These are phyloP conservation scores for Chrysolina oricalcia DNA, from an alignment of 2,888 invertebrate species.

Conservation along the genomic window DNA sequence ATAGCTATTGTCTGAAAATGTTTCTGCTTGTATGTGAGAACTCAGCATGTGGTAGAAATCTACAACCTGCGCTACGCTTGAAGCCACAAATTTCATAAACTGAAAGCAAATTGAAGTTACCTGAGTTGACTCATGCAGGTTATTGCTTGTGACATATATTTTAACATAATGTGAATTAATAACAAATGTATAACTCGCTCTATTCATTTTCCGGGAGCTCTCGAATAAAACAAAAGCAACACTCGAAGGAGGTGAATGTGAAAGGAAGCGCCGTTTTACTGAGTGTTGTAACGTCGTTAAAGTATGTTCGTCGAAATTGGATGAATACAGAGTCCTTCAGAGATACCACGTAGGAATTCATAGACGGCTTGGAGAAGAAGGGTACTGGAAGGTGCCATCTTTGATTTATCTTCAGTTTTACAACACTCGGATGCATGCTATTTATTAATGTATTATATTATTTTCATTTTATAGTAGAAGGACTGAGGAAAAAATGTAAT, in stretches of 20 bases:
- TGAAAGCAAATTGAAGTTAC: slow-evolving; percentile 31
- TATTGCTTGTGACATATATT: slow-evolving; percentile 33
- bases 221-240: slow-evolving; percentile 20
- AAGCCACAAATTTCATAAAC: slow-evolving; percentile 34
- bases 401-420: too few species aligned
- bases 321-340: slow-evolving; percentile 1
- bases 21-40: slow-evolving; percentile 34
- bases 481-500: too few species aligned
- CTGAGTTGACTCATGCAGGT: slow-evolving; percentile 26
- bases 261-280: background rate
- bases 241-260: slow-evolving; percentile 17
- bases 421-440: too few species aligned
- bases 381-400: background rate
- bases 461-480: too few species aligned
- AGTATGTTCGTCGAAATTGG: slow-evolving; percentile 9
- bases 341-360: slow-evolving; percentile 2
- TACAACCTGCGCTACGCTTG: slow-evolving; percentile 20
- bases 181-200: slow-evolving; percentile 29
- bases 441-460: too few species aligned
- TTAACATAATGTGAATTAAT: slow-evolving; percentile 25
- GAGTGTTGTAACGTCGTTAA: slow-evolving; percentile 12
- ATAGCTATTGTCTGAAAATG: slow-evolving; percentile 31
- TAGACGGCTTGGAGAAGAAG: background rate
- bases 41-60: slow-evolving; percentile 25
- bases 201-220: slow-evolving; percentile 24